Percentiles rank a stretch among this genome's conserved stretches.
These are phyloP conservation scores for Prolemur simus DNA, from an alignment of 2,113 vertebrate genomes.

Conservation along the genomic window DNA sequence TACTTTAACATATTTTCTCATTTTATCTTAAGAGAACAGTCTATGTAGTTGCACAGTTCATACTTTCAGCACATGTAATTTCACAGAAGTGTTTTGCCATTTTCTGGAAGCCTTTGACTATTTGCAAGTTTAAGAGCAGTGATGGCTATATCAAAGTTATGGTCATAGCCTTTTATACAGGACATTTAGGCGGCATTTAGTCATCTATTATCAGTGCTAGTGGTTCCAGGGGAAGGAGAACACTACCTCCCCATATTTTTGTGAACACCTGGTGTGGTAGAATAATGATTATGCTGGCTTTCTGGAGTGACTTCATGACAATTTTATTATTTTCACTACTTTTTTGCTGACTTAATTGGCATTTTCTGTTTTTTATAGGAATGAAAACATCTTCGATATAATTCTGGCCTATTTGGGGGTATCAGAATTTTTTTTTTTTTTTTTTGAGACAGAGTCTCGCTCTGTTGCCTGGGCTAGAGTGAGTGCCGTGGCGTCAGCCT, in stretches of 20 bases:
- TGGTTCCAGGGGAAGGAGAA: neutral
- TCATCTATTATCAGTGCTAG: rapidly evolving
- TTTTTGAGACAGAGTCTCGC: too few species aligned
- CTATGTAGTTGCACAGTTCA: neutral
- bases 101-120: neutral
- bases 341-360: neutral
- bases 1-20: neutral
- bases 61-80: neutral
- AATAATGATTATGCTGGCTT: rapidly evolving
- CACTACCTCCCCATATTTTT: rapidly evolving
- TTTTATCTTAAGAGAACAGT: neutral
- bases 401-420: neutral
- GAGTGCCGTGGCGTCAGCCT: too few species aligned
- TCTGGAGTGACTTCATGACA: neutral
- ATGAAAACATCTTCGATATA: neutral
- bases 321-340: neutral
- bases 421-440: conserved; percentile 19
- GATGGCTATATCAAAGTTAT: neutral
- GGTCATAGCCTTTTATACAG: too few species aligned
- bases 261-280: neutral
- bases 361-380: neutral
- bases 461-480: too few species aligned
- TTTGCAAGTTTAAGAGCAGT: neutral
- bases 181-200: neutral
- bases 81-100: neutral